Base-by-base conservation (phyloP, 1,140 invertebrate species). In the Cepaea nemoralis region DNA sequence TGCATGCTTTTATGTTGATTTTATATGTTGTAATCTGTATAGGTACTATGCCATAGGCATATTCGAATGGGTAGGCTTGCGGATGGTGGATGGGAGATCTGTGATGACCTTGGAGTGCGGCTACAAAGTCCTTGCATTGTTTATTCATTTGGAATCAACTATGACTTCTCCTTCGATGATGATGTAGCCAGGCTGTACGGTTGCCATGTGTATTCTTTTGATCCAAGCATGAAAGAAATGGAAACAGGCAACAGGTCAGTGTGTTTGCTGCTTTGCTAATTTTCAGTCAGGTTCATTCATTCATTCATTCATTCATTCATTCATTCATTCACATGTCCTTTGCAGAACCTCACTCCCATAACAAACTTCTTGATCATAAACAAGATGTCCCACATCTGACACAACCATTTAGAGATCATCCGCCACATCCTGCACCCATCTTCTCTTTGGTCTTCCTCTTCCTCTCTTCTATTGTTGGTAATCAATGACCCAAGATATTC, bases 61-160 rank as follows among this genome's bases (percentile, higher is more conserved):
- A 39, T 86, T 12, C 82, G 86, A 16, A 80, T 86, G 75, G 86
- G 86, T 31, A 83, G 75, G 40, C 39, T 83, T 16, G 85, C 82
- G 16, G 85, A 87, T 67, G 86, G 86, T 24, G 86, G 86, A 33
- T 87, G 86, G 86, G 86, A 87, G 31, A 70, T 87, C 5, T 87
- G 86, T 85, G 85, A 86, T 24, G 86, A 87, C 70, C 10, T 10
- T 24, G 31, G 76, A 22, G 84, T 80, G 35, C 73, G 81, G 55
- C 85, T 84, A 2, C 35, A 19, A 27, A 24, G 16, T n/a, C 82
- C 82, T 0, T 86, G 86, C 50, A 63, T 87, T 35, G 82, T 87
- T 0, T 87, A 87, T 77, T 85, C 84, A 31, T 81, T 37, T 77
- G 82, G 83, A 5, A 84, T 84, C 31, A 78, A 77, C 42, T n/a